phyloP scores from a whole-genome alignment of 1,140 invertebrate genomes.

The Harlomillsia oculata region DNA sequence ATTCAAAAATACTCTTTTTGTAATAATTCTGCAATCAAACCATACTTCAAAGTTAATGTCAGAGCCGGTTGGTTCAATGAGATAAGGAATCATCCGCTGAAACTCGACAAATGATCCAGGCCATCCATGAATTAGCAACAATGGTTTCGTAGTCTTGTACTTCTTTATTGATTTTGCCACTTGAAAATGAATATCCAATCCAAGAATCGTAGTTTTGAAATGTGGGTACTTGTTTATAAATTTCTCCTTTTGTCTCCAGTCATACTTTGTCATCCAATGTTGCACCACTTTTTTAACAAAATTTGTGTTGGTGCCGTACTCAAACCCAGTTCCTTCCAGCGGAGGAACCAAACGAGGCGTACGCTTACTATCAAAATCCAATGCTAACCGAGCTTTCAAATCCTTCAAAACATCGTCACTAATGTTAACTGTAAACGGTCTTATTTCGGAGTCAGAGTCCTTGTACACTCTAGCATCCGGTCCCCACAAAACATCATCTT shows the following conservation, averaged over 20 bases:
- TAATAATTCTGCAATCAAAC: background rate
- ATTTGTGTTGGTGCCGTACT: constrained; percentile 65
- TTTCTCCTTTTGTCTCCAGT: constrained; percentile 43
- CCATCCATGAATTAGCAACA: constrained; percentile 40
- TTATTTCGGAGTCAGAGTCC: constrained; percentile 8
- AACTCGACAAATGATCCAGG: constrained; percentile 51
- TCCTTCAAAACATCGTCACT: constrained; percentile 49
- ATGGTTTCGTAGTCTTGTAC: constrained; percentile 7
- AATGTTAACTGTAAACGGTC: constrained; percentile 17
- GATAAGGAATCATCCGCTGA: constrained; percentile 50
- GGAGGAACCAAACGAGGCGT: constrained; percentile 48
- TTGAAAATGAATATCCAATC: constrained; percentile 42
- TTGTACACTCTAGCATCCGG: background rate
- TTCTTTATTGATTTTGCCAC: constrained; percentile 36
- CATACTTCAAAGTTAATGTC: constrained; percentile 29
- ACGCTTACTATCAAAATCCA: constrained; percentile 38
- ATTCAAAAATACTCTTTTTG: background rate
- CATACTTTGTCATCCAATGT: constrained; percentile 49
- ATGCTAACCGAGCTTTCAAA: constrained; percentile 50
- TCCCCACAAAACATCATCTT: constrained; percentile 20
- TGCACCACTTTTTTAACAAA: constrained; percentile 59
- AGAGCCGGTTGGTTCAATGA: constrained; percentile 42
- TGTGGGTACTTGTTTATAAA: constrained; percentile 42
- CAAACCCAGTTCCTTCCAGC: constrained; percentile 57
- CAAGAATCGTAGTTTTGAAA: constrained; percentile 47